A percentile compares a stretch with the other conserved stretches of the same genome.
Conservation (phyloP, 1,140 invertebrate species). For the Drosophila dunni region DNA sequence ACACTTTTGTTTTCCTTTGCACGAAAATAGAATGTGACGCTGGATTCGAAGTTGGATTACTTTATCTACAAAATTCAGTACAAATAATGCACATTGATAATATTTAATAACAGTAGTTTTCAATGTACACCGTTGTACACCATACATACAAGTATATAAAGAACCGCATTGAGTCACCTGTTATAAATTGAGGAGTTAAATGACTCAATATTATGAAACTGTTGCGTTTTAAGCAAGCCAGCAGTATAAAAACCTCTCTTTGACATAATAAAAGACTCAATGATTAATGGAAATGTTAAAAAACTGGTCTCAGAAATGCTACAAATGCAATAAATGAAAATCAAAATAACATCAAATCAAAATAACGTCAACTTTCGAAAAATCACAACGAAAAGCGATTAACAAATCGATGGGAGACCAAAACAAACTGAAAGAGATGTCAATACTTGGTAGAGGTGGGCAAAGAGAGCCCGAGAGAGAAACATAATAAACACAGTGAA, state of each 20-base stretch:
- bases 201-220: background rate
- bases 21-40: constrained; percentile 11
- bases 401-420: constrained; percentile 18
- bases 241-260: background rate
- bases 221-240: too few relatives aligned
- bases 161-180: constrained; percentile 13
- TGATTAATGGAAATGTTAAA: constrained; percentile 3
- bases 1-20: background rate
- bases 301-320: constrained; percentile 15
- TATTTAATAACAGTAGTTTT: background rate
- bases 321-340: constrained; percentile 6
- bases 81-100: constrained; percentile 3
- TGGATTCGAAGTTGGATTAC: background rate
- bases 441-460: background rate
- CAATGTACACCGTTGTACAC: background rate
- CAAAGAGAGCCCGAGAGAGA: background rate
- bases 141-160: background rate
- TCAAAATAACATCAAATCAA: constrained; percentile 30
- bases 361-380: constrained; percentile 19
- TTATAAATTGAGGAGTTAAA: background rate
- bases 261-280: background rate
- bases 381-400: constrained; percentile 11
- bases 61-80: constrained; percentile 4
- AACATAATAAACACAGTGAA: constrained; percentile 4
- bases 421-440: constrained; percentile 16